These are phyloP conservation scores for Tringa solitaria DNA, from an alignment of 2,113 vertebrate species.

Conservation along the genomic window DNA sequence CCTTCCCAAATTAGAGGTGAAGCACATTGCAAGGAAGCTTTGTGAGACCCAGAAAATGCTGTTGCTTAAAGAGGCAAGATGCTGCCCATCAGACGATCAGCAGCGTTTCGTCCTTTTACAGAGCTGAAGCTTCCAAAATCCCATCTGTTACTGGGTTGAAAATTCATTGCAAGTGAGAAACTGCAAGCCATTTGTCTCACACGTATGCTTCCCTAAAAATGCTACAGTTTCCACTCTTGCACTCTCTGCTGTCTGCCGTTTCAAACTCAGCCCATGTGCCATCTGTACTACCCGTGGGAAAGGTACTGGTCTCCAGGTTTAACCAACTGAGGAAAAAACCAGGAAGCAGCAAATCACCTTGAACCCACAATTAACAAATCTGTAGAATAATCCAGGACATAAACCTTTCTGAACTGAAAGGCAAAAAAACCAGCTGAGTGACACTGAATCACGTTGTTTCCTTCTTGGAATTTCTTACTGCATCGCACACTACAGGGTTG, in stretches of 20 bases:
- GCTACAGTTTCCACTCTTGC: not conserved
- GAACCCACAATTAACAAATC: not conserved
- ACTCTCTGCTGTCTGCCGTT: not conserved
- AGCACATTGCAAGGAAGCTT: not conserved
- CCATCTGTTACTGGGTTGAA: not conserved
- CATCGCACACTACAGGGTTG: rapidly evolving
- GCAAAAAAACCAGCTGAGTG: not conserved
- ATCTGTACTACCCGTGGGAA: not conserved
- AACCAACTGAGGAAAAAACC: not conserved
- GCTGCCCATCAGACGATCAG: not conserved
- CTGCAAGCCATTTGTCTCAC: not conserved
- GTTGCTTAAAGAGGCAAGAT: not conserved
- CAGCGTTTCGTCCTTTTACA: not conserved
- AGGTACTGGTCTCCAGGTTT: not conserved
- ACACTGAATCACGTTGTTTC: not conserved
- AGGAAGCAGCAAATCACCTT: not conserved
- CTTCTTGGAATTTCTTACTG: not conserved
- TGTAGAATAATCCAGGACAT: not conserved
- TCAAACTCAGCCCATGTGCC: not conserved
- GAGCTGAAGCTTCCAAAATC: not conserved
- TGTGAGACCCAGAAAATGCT: not conserved
- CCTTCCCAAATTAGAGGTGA: not conserved
- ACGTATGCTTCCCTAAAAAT: not conserved
- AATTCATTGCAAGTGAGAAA: not conserved
- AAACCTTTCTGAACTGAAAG: not conserved